Evolutionary conservation across 2,797 vertebrate genomes (phyloP).

Genomic region (Calcarius lapponicus): DNA sequence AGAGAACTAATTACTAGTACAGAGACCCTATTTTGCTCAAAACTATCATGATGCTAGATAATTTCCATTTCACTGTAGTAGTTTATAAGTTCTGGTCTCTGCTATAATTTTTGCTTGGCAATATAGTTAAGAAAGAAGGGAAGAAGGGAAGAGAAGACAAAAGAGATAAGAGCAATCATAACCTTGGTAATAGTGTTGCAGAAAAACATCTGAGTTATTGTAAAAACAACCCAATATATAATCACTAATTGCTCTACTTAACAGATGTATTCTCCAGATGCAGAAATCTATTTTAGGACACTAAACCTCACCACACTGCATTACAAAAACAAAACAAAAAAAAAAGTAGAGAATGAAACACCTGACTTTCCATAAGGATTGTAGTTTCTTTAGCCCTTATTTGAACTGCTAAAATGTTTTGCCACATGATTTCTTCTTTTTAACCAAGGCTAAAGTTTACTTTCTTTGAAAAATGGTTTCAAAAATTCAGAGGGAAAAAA

Average conservation of each 20-base stretch:
- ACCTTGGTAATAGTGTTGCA: neutral
- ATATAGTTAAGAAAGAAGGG: neutral
- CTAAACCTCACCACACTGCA: neutral
- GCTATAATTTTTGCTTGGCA: neutral
- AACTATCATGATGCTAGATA: neutral
- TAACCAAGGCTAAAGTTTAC: neutral
- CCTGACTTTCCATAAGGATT: neutral
- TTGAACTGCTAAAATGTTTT: neutral
- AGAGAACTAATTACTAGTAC: neutral
- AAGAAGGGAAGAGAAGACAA: neutral
- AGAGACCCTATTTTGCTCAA: neutral
- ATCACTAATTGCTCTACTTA: neutral
- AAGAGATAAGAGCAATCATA: neutral
- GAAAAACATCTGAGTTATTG: neutral
- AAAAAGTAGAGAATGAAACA: neutral
- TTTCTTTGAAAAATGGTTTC: conserved; percentile 2
- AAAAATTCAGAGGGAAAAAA: neutral
- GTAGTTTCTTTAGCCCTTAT: neutral
- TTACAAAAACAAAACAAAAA: neutral
- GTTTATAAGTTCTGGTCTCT: neutral
- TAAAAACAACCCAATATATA: neutral
- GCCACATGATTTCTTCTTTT: neutral
- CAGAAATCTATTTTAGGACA: neutral
- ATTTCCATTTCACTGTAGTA: neutral
- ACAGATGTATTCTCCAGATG: neutral